These are phyloP conservation scores for Lycocerus yunnanus DNA, from an alignment of 2,888 invertebrate genomes.

Conservation along the genomic window DNA sequence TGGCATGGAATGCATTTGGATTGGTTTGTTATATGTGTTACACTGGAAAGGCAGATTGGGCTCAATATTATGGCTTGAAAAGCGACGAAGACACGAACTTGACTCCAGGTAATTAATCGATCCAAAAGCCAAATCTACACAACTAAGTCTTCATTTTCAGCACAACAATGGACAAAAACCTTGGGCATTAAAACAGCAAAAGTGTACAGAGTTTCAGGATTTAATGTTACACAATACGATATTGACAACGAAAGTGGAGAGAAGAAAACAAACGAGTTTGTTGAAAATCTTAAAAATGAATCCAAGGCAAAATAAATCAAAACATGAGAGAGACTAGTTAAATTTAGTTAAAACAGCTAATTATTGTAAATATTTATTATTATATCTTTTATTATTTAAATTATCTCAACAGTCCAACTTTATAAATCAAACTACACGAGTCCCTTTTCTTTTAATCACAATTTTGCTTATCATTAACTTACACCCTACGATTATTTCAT, in stretches of 20 bases:
- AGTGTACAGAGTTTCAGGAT: constrained; percentile 61
- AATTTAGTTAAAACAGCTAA: not conserved
- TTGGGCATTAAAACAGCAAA: constrained; percentile 63
- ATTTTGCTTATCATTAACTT: not conserved
- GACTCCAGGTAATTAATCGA: constrained; percentile 65
- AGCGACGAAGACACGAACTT: constrained; percentile 62
- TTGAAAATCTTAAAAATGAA: not conserved
- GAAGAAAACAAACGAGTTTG: not conserved
- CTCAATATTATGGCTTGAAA: constrained; percentile 67
- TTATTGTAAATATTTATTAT: not conserved
- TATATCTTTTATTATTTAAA: not conserved
- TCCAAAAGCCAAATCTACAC: constrained; percentile 65
- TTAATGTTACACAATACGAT: constrained; percentile 49
- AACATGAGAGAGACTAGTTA: not conserved
- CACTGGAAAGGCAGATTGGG: constrained; percentile 70
- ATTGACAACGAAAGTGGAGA: constrained; percentile 35
- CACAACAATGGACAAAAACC: constrained; percentile 61
- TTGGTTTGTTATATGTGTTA: constrained; percentile 63
- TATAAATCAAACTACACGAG: not conserved
- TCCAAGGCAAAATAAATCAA: not conserved
- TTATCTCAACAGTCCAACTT: not conserved
- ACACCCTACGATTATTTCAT: not conserved
- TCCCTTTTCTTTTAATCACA: not conserved
- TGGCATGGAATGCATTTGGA: constrained; percentile 76
- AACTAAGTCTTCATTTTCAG: constrained; percentile 65